Percentiles rank a stretch among this genome's conserved stretches.
Conservation (phyloP, 2,888 invertebrate genomes). For the Drosophila silvestris region DNA sequence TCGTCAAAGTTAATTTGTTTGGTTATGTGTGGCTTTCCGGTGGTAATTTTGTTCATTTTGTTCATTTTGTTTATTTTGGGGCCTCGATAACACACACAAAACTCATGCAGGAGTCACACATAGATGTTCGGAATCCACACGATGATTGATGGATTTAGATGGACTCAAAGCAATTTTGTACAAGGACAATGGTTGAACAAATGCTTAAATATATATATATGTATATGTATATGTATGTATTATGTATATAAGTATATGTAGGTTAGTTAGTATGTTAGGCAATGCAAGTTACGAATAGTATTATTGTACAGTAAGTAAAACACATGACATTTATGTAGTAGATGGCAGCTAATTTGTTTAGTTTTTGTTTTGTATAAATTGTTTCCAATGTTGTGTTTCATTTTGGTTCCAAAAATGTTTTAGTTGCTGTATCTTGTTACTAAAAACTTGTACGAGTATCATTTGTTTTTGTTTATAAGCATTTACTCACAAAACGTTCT, state of each 20-base stretch:
- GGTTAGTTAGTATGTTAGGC: conserved; percentile 55
- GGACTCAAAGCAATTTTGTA: conserved; percentile 54
- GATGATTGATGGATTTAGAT: conserved; percentile 47
- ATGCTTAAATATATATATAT: conserved; percentile 20
- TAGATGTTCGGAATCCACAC: conserved; percentile 26
- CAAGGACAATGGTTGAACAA: conserved; percentile 52
- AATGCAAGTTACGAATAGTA: conserved; percentile 51
- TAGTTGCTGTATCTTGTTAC: conserved; percentile 47
- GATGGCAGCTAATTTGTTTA: conserved; percentile 10
- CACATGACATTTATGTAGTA: conserved; percentile 45
- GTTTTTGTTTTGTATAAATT: not conserved
- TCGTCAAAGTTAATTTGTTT: conserved; percentile 5
- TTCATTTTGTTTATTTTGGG: conserved; percentile 1
- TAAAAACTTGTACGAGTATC: conserved; percentile 45
- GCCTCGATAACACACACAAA: conserved; percentile 30
- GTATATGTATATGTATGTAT: conserved; percentile 30
- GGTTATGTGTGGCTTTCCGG: conserved; percentile 1
- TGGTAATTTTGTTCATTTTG: not conserved
- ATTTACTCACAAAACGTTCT: conserved; percentile 86
- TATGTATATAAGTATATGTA: conserved; percentile 34
- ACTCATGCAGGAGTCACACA: conserved; percentile 49
- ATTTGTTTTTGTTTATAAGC: conserved; percentile 77
- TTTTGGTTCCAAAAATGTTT: conserved; percentile 50
- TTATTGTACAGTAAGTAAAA: conserved; percentile 67
- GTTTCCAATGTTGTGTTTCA: conserved; percentile 8